These are phyloP conservation scores for Stenurella melanura DNA, from an alignment of 2,888 invertebrate genomes.

Conservation along the genomic window DNA sequence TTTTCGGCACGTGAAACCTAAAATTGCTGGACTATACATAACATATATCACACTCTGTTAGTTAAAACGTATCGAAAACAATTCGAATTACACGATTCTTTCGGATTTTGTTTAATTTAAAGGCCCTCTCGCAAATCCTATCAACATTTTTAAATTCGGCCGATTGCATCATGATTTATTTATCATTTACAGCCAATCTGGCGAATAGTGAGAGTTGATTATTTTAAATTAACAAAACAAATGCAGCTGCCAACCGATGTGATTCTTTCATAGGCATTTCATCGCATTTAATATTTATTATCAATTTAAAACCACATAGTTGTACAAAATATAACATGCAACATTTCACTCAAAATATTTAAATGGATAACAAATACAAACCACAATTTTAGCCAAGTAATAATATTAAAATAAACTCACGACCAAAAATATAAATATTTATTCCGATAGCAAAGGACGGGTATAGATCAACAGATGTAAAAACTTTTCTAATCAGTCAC, in stretches of 20 bases:
- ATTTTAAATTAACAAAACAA: constrained; percentile 7
- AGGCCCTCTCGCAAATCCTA: neutral
- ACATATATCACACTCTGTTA: neutral
- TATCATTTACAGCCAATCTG: neutral
- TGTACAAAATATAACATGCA: neutral
- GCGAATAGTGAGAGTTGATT: neutral
- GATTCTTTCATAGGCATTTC: neutral
- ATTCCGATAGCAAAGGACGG: too few species aligned
- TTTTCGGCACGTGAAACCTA: too few species aligned
- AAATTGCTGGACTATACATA: too few species aligned
- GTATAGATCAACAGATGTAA: too few species aligned
- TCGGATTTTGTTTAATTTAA: constrained; percentile 7
- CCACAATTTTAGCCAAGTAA: too few species aligned
- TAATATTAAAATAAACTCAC: too few species aligned
- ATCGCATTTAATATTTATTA: neutral
- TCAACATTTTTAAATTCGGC: neutral
- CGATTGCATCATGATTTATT: constrained; percentile 1
- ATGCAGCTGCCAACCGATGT: neutral
- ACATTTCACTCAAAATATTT: neutral
- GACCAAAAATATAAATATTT: too few species aligned
- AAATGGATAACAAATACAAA: neutral
- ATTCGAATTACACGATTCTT: neutral
- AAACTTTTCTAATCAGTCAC: too few species aligned
- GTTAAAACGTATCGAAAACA: neutral
- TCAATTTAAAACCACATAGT: neutral